A percentile compares a stretch with the other conserved stretches of the same genome.
These are phyloP conservation scores for Ligdia adustata DNA, from an alignment of 2,888 invertebrate genomes.

Conservation along the genomic window DNA sequence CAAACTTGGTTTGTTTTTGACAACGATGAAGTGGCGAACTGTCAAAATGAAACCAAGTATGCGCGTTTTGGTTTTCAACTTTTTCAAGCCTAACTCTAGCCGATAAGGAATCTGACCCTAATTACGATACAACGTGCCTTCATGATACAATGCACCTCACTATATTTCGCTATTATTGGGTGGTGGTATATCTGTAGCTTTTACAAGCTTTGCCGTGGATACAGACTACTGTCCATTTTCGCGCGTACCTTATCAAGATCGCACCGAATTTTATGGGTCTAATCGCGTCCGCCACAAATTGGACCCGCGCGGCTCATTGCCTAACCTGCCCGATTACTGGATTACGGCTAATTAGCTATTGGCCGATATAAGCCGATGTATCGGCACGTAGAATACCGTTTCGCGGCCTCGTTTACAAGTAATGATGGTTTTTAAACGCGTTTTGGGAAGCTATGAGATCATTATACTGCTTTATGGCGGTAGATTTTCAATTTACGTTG, in stretches of 20 bases:
- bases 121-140: too few relatives aligned
- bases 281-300: constrained; percentile 77
- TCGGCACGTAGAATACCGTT: constrained; percentile 46
- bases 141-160: too few relatives aligned
- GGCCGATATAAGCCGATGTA: constrained; percentile 59
- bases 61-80: too few relatives aligned
- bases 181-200: too few relatives aligned
- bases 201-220: too few relatives aligned
- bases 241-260: constrained; percentile 79
- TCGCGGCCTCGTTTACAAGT: constrained; percentile 25
- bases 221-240: constrained; percentile 62
- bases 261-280: constrained; percentile 78
- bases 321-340: constrained; percentile 82
- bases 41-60: too few relatives aligned
- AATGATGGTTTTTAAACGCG: constrained; percentile 13
- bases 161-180: too few relatives aligned
- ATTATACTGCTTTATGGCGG: not conserved
- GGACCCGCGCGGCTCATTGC: constrained; percentile 77
- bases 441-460: not conserved
- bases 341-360: constrained; percentile 82
- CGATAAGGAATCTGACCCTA: too few relatives aligned
- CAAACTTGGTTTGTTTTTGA: too few relatives aligned
- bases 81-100: too few relatives aligned
- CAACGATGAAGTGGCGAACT: too few relatives aligned
- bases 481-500: too few relatives aligned